phyloP scores from a whole-genome alignment of 2,797 vertebrate species.

The Limosa lapponica region DNA sequence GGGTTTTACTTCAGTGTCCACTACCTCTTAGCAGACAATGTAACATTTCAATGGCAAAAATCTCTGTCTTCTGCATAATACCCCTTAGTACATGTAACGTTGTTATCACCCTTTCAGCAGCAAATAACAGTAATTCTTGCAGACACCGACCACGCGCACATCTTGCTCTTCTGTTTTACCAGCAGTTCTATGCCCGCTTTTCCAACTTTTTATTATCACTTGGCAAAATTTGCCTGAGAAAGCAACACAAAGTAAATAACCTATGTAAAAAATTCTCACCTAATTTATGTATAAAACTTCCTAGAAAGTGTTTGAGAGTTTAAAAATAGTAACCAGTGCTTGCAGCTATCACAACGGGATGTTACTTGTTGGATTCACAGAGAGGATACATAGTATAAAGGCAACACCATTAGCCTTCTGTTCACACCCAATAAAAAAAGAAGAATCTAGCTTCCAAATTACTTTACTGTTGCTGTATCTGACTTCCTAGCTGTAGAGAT shows the following conservation, averaged over 20 bases:
- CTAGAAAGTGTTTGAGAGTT: background rate
- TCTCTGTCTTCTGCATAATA: background rate
- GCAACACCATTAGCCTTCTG: background rate
- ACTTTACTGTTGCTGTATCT: background rate
- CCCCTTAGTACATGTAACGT: background rate
- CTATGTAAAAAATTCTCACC: background rate
- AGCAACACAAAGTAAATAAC: background rate
- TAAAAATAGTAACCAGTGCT: background rate
- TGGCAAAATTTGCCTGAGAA: background rate
- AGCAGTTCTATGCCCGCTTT: background rate
- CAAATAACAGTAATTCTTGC: background rate
- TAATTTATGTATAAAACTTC: background rate
- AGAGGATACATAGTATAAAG: background rate
- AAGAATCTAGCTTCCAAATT: background rate
- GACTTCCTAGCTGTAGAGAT: background rate
- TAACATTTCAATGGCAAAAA: background rate
- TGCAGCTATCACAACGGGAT: background rate
- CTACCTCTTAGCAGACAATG: background rate
- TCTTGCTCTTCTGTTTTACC: background rate
- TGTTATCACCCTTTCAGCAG: background rate
- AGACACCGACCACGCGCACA: rapidly evolving
- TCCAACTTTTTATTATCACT: background rate
- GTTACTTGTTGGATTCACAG: background rate
- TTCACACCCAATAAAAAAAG: background rate
- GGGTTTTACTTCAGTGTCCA: background rate